Percentiles rank a stretch among this genome's conserved stretches.
These are phyloP conservation scores for Pitangus sulphuratus DNA, from an alignment of 2,797 vertebrate species.

Conservation along the genomic window DNA sequence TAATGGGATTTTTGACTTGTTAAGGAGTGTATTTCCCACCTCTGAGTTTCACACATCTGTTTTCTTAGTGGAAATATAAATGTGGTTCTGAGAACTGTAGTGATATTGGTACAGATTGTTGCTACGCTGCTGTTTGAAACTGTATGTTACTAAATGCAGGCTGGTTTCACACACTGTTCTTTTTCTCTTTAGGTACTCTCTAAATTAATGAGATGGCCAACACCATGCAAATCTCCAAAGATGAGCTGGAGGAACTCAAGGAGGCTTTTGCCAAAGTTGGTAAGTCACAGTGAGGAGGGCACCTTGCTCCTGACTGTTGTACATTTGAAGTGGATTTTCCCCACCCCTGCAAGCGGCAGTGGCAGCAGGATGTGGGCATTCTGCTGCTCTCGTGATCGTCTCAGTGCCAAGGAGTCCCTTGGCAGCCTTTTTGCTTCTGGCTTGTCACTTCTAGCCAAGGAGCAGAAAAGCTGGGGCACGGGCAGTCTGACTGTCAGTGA, in stretches of 20 bases:
- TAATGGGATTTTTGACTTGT: background rate
- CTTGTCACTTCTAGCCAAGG: background rate
- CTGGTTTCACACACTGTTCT: background rate
- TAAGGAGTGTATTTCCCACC: background rate
- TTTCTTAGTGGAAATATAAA: constrained; percentile 11
- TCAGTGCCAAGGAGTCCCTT: background rate
- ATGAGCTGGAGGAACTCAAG: constrained; percentile 92
- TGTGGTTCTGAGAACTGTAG: rapidly evolving
- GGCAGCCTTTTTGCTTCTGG: background rate
- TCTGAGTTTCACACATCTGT: background rate
- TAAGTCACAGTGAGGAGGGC: constrained; percentile 59
- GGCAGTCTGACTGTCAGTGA: background rate
- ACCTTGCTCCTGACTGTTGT: background rate
- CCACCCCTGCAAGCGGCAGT: background rate
- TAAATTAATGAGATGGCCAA: constrained; percentile 87
- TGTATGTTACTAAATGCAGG: background rate
- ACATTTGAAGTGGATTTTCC: background rate
- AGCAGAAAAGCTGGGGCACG: background rate
- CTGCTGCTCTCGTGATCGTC: background rate
- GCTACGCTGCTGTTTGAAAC: background rate
- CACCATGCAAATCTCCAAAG: constrained; percentile 89
- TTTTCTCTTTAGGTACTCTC: constrained; percentile 72
- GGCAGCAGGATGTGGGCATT: background rate
- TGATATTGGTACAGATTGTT: background rate
- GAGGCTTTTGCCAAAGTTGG: constrained; percentile 92